Evolutionary conservation across 1,140 invertebrate genomes (phyloP), one percentile per base, ranked within the genome.

Genomic region (Matsumurasca onukii): DNA sequence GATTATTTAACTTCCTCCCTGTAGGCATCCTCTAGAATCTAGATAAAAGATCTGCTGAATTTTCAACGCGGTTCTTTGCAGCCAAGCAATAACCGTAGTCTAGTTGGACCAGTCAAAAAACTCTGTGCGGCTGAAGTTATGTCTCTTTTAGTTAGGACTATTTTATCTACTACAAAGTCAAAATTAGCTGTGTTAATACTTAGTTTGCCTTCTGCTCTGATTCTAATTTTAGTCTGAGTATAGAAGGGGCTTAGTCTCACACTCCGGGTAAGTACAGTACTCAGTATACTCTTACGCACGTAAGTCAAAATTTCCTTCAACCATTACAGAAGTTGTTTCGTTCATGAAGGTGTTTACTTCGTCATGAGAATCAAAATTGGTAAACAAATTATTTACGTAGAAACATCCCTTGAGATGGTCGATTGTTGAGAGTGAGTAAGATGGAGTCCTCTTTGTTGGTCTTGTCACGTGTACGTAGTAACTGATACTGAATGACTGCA

Each of bases 291-390:
- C 39, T n/a, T n/a, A 45, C 9, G 9, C 9, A 45, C 39, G 39
- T 45, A 45, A 45, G n/a, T 45, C 39, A 45, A 45, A 45, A 9
- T 45, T 45, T 45, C 39, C 39, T 45, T 45, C 39, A 45, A n/a
- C 39, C 39, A 45, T 45, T 45, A 45, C n/a, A 45, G 39, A 9
- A 45, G 39, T 45, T 12, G 39, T n/a, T 45, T 45, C 39, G n/a
- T 45, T 45, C n/a, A 12, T 9, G 39, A 45, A 45, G 39, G 9
- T 45, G 9, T 45, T n/a, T n/a, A 45, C 9, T 9, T 45, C 39
- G 39, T 45, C 39, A 45, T 12, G 9, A 45, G 9, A 12, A n/a
- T 45, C 39, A 12, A 45, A 45, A 45, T n/a, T 45, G 39, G 39
- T 45, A 12, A 45, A 9, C 39, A 45, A 9, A 45, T 45, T 45